Evolutionary conservation across 2,888 invertebrate genomes (phyloP).

Genomic region (Lithodes maja): DNA sequence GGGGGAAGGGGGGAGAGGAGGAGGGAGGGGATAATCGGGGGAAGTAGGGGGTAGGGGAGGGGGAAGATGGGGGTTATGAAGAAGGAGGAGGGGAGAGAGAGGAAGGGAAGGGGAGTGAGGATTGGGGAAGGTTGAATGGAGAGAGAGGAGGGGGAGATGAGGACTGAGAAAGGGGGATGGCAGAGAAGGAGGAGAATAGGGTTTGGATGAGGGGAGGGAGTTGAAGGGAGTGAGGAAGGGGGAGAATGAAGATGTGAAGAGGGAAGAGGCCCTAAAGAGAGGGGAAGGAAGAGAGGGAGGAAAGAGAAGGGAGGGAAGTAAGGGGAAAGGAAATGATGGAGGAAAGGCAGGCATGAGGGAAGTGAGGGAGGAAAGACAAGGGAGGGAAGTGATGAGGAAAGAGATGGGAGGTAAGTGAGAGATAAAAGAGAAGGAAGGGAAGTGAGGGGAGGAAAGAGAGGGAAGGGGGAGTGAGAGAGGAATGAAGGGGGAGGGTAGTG

Average conservation of each 20-base stretch:
- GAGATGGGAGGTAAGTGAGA: neutral
- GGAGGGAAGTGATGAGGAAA: neutral
- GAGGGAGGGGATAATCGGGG: neutral
- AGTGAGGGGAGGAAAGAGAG: neutral
- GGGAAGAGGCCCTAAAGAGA: neutral
- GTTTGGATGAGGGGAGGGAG: neutral
- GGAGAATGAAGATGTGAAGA: neutral
- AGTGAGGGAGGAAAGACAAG: neutral
- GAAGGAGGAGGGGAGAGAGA: neutral
- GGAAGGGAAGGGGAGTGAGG: neutral
- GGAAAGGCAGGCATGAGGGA: neutral
- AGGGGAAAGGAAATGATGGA: neutral
- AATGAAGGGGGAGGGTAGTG: neutral
- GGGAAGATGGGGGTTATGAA: neutral
- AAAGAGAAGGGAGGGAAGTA: neutral
- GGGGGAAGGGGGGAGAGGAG: neutral
- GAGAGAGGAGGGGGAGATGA: neutral
- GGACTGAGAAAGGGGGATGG: neutral
- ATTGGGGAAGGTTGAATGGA: neutral
- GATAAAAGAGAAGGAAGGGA: neutral
- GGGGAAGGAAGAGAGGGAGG: neutral
- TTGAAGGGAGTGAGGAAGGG: neutral
- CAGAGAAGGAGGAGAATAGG: neutral
- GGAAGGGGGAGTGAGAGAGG: neutral
- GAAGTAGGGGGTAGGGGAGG: neutral